phyloP scores from a whole-genome alignment of 2,113 vertebrate genomes.

The Psophia crepitans region DNA sequence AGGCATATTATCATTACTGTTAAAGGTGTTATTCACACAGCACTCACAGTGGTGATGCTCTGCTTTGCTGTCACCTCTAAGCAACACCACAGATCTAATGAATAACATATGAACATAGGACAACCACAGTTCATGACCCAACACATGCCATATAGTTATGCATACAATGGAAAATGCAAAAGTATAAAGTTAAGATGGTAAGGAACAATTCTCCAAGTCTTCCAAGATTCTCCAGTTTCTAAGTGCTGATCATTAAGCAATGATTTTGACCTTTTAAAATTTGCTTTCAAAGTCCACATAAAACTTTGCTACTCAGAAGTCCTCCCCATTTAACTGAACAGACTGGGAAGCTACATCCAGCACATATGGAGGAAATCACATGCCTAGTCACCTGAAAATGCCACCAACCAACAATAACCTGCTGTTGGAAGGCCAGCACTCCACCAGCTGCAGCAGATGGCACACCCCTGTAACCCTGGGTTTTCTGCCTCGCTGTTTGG shows the following conservation, averaged over 20 bases:
- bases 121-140: neutral
- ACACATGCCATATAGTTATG: neutral
- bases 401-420: neutral
- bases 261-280: neutral
- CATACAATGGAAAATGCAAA: neutral
- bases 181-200: neutral
- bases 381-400: neutral
- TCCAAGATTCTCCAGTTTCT: neutral
- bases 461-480: accelerated
- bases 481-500: neutral
- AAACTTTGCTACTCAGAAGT: neutral
- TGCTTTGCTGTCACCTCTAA: neutral
- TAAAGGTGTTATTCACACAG: neutral
- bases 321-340: neutral
- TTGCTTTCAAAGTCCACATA: neutral
- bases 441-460: neutral
- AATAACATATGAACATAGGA: neutral
- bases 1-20: neutral
- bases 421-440: neutral
- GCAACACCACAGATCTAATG: neutral
- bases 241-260: neutral
- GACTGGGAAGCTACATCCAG: accelerated
- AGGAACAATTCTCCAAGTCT: neutral
- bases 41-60: neutral
- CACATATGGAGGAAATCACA: neutral